Base-by-base conservation (phyloP, 2,888 invertebrate genomes). In the Diloba caeruleocephala region DNA sequence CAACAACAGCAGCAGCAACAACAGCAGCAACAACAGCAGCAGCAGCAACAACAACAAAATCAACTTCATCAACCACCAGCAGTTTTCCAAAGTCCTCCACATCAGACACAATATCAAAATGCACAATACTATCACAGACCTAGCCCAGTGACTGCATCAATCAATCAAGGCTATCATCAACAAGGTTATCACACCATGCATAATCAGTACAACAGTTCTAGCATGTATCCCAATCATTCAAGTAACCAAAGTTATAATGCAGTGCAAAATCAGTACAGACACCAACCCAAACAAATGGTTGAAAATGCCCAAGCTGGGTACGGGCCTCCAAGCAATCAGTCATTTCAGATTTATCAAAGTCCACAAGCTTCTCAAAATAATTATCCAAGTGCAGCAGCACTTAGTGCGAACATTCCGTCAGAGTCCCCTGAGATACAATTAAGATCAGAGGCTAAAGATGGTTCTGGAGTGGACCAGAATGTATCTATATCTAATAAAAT, bases 321-420 rank as follows among this genome's bases (percentile, higher is more conserved):
- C 71, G 83, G 76, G 7, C 65, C 77, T 38, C 55, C 78, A 23
- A 86, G 69, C 33, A 87, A 84, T 59, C 88, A 84, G 55, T 74
- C 82, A 4, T 92, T 89, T 73, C 91, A 91, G 78, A 84, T 91
- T 57, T 92, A 92, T 70, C 91, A 92, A 82, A 92, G 91, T 69
- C 92, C 91, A 29, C 90, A 89, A 51, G 66, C 79, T 52, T 46
- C 81, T 33, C 89, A 88, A 57, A 85, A 75, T 64, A 87, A 74
- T 71, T 87, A 82, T 58, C 78, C 82, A 48, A 85, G 78, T 67
- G 61, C 81, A 56, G 51, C 74, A 12, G 61, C 74, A 17, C 83
- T 81, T 39, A 73, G 73, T 45, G 57, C 71, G 33, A 82, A 71
- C 42, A 66, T 78, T 53, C 71, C 78, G 3, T 71, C 82, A 36